phyloP scores from a whole-genome alignment of 2,797 vertebrate species.

The Botia kubotai region DNA sequence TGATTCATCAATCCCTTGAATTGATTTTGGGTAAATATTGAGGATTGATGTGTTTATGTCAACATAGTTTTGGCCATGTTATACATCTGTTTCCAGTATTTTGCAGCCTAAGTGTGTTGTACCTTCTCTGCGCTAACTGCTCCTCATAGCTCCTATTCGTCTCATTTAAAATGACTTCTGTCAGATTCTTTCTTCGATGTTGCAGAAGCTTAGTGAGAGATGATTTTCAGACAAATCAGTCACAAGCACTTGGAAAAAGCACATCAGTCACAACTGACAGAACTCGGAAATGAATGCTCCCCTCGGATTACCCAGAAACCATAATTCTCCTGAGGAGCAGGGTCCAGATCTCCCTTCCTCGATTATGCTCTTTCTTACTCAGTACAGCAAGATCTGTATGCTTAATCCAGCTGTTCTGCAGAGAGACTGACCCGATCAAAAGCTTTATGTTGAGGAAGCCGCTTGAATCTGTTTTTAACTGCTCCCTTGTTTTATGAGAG shows the following conservation, averaged over 20 bases:
- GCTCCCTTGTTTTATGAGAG: not conserved
- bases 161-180: too few relatives aligned
- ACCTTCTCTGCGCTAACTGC: not conserved
- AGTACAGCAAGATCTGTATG: conserved; percentile 16
- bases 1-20: not conserved
- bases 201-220: conserved; percentile 22
- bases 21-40: not conserved
- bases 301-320: conserved; percentile 62
- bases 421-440: not conserved
- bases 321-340: conserved; percentile 52
- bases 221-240: conserved; percentile 59
- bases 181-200: conserved; percentile 5
- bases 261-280: conserved; percentile 56
- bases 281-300: conserved; percentile 66
- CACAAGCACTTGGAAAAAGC: conserved; percentile 44
- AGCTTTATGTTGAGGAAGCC: conserved; percentile 2
- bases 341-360: not conserved
- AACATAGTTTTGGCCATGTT: not conserved
- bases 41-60: not conserved
- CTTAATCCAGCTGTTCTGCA: conserved; percentile 20
- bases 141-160: not conserved
- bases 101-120: not conserved
- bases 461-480: conserved; percentile 3
- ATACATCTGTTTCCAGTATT: not conserved
- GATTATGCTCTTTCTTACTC: conserved; percentile 28